Evolutionary conservation across 2,888 invertebrate genomes (phyloP).

Genomic region (Lepidocyrtoides sp.): DNA sequence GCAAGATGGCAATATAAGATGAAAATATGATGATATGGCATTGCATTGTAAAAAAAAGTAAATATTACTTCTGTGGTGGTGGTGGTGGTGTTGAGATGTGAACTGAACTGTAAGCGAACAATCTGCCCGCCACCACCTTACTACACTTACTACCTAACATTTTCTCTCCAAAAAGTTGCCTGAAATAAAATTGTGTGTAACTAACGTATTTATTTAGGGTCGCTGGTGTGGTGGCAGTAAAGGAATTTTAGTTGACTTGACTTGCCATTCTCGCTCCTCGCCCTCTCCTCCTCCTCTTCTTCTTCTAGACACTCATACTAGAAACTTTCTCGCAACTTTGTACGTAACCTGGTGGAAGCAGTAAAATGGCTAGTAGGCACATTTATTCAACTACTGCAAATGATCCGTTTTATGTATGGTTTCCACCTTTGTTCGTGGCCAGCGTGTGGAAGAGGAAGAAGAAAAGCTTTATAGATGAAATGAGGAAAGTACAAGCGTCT

Average conservation of each 20-base stretch:
- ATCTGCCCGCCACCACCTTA: not conserved
- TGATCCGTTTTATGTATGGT: conserved; percentile 66
- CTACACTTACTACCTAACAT: not conserved
- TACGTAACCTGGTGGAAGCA: not conserved
- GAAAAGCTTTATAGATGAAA: no score
- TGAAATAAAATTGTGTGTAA: not conserved
- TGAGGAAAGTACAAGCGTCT: conserved; percentile 56
- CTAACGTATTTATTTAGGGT: conserved; percentile 66
- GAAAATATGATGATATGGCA: not conserved
- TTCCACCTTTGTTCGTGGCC: conserved; percentile 64
- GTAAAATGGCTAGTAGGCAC: conserved; percentile 27
- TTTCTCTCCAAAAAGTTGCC: not conserved
- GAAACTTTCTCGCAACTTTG: not conserved
- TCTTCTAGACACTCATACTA: not conserved
- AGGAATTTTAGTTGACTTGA: conserved; percentile 71
- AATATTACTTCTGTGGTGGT: not conserved
- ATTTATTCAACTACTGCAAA: conserved; percentile 67
- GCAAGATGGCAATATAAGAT: not conserved
- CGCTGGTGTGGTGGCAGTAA: conserved; percentile 29
- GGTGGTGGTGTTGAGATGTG: conserved; percentile 23
- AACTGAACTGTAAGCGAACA: conserved; percentile 35
- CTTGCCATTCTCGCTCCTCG: conserved; percentile 4
- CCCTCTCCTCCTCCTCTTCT: not conserved
- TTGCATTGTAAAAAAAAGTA: conserved; percentile 3
- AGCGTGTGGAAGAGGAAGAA: conserved; percentile 51